These are phyloP conservation scores for Trematomus bernacchii DNA, from an alignment of 2,797 vertebrate species.

Conservation along the genomic window DNA sequence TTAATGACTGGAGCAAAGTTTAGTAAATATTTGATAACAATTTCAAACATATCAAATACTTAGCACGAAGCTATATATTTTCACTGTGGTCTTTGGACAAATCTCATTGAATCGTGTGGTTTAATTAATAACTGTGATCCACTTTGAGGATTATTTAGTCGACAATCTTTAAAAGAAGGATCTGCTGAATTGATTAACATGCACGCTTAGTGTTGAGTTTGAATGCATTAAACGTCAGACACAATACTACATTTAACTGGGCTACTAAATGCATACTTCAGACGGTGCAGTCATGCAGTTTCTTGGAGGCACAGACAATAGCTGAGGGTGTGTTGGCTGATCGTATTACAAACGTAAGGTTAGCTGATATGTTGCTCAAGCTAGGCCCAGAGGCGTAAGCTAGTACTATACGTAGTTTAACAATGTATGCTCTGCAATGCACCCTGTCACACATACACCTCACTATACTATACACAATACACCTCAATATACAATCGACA, in stretches of 20 bases:
- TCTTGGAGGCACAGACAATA: fast-evolving
- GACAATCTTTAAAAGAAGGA: background rate
- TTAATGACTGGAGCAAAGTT: too few relatives aligned
- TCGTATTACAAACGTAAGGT: conserved; percentile 25
- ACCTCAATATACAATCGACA: fast-evolving
- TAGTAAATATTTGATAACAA: background rate
- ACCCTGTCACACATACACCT: fast-evolving
- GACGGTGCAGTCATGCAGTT: background rate
- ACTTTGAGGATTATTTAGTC: background rate
- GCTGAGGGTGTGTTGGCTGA: background rate
- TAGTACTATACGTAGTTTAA: too few relatives aligned
- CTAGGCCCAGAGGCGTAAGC: background rate
- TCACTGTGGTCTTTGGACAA: background rate
- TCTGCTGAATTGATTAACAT: background rate
- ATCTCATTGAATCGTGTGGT: background rate
- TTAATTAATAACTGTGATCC: background rate
- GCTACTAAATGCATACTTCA: too few relatives aligned
- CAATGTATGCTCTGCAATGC: too few relatives aligned
- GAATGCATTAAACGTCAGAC: fast-evolving
- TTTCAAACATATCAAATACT: background rate
- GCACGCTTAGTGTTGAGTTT: fast-evolving
- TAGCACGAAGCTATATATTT: background rate
- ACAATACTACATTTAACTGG: too few relatives aligned
- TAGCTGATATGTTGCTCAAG: background rate
- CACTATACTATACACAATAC: fast-evolving